Evolutionary conservation across 2,113 vertebrate species (phyloP).

Genomic region (Blennius ocellaris): DNA sequence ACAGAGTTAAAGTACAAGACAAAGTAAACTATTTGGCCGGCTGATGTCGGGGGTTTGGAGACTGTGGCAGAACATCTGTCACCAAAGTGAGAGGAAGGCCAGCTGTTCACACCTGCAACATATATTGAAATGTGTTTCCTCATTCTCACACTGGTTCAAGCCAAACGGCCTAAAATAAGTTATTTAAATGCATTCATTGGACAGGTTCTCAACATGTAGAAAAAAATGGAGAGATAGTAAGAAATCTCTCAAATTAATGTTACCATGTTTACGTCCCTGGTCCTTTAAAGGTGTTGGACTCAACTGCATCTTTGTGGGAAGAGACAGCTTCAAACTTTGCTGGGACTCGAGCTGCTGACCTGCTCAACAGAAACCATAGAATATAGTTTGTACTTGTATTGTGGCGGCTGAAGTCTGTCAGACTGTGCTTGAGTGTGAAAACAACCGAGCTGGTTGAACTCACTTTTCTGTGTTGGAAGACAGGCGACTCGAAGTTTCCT

Average conservation of each 20-base stretch:
- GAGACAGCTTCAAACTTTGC: conserved; percentile 2
- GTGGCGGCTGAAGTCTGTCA: not conserved
- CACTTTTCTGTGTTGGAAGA: conserved; percentile 23
- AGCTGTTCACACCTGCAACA: no score
- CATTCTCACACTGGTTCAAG: no score
- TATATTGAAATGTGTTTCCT: no score
- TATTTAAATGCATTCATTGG: no score
- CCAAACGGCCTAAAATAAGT: no score
- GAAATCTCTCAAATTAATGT: not conserved
- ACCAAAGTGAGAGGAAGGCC: no score
- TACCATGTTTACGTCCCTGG: conserved; percentile 20
- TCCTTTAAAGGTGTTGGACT: not conserved
- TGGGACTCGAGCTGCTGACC: not conserved
- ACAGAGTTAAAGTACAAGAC: no score
- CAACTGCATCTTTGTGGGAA: not conserved
- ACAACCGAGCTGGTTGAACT: conserved; percentile 20
- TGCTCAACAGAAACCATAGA: conserved; percentile 27
- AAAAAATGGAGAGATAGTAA: no score
- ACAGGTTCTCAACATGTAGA: no score
- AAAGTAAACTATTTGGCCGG: no score
- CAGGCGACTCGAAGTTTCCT: not conserved
- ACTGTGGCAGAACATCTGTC: no score
- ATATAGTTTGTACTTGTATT: not conserved
- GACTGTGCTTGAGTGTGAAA: not conserved
- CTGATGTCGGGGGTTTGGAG: no score